A percentile compares a stretch with the other conserved stretches of the same genome.
phyloP scores from a whole-genome alignment of 2,797 vertebrate genomes.

The Sebastes vulpes region DNA sequence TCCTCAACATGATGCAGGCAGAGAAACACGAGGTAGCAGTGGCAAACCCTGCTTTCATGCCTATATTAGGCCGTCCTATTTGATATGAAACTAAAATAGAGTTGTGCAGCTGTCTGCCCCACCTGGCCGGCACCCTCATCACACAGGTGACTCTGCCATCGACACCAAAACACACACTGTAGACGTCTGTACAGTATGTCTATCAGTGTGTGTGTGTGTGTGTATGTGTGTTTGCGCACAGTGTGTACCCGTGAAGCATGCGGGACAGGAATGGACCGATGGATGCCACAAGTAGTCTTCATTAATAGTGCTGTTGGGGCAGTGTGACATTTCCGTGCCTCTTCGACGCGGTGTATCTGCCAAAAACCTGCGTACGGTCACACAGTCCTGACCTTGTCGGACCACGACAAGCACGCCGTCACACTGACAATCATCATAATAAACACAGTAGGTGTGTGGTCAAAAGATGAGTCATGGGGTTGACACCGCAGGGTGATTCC shows the following conservation, averaged over 20 bases:
- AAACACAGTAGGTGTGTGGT: constrained; percentile 30
- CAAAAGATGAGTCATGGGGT: constrained; percentile 42
- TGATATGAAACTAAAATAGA: constrained; percentile 76
- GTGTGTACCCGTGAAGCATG: constrained; percentile 33
- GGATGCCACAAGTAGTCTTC: constrained; percentile 53
- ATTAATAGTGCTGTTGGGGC: constrained; percentile 49
- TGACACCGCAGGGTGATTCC: constrained; percentile 1
- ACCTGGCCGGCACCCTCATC: constrained; percentile 56
- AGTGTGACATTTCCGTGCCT: constrained; percentile 66
- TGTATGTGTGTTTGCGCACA: background rate
- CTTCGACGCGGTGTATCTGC: constrained; percentile 12
- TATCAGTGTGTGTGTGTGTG: constrained; percentile 7
- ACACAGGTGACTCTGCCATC: constrained; percentile 73
- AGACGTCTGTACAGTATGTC: constrained; percentile 22
- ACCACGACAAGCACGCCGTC: constrained; percentile 9
- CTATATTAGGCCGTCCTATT: constrained; percentile 65
- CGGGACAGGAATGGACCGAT: constrained; percentile 14
- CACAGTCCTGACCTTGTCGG: constrained; percentile 52
- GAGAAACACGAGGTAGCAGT: background rate
- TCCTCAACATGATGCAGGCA: background rate
- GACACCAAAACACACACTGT: constrained; percentile 38
- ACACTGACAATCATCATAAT: constrained; percentile 31
- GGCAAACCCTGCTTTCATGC: constrained; percentile 2
- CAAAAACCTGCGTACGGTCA: constrained; percentile 40
- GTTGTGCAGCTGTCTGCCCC: constrained; percentile 65